Evolutionary conservation across 2,797 vertebrate genomes (phyloP).

Genomic region (Euphonia xanthogaster): DNA sequence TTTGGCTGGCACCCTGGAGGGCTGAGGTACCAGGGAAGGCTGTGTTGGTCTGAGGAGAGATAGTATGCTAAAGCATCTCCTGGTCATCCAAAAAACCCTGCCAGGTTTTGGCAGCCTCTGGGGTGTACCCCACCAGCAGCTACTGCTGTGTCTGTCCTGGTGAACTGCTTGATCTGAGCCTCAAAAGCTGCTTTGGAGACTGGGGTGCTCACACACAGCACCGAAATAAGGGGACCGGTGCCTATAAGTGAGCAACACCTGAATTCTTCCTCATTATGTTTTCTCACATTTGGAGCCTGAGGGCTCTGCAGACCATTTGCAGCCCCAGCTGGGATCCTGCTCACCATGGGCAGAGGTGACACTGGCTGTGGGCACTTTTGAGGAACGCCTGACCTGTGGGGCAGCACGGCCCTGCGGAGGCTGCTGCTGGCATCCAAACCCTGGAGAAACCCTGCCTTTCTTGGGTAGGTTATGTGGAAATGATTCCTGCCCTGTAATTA

Average conservation of each 20-base stretch:
- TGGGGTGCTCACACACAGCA: background rate
- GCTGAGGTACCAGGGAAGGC: background rate
- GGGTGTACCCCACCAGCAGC: background rate
- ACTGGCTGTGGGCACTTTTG: fast-evolving
- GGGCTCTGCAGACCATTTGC: background rate
- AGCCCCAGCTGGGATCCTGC: fast-evolving
- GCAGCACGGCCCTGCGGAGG: fast-evolving
- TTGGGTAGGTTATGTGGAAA: background rate
- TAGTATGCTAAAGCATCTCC: background rate
- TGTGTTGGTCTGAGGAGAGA: background rate
- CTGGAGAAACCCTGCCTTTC: background rate
- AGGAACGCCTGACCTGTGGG: background rate
- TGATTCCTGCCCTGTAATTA: background rate
- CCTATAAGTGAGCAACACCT: background rate
- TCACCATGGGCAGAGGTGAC: background rate
- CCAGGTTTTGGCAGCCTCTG: background rate
- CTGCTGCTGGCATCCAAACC: background rate
- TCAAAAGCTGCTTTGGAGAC: background rate
- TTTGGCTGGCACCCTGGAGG: background rate
- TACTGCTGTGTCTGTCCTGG: background rate
- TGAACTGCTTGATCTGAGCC: background rate
- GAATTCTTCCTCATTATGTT: background rate
- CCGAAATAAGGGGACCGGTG: background rate
- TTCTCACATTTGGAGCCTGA: background rate
- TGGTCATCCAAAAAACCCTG: background rate